Evolutionary conservation across 2,888 invertebrate genomes (phyloP), one percentile per base, ranked within the genome.

Genomic region (Tanytarsus gracilentus): DNA sequence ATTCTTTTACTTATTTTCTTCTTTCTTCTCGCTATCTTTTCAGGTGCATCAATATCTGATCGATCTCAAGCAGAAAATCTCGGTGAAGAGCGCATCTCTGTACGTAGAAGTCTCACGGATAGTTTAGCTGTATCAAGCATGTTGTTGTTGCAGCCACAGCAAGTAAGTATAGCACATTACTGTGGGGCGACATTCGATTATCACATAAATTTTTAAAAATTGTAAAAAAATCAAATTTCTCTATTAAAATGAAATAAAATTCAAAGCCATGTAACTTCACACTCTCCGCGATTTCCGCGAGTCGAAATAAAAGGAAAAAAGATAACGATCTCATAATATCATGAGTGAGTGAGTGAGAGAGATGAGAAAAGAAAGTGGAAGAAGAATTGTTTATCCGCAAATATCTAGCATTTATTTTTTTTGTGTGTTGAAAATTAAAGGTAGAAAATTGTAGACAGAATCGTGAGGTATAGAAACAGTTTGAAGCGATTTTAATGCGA

Each of bases 71-170:
- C 44, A 33, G 52, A 51, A 30, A 53, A 52, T 50, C 30, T 30
- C 36, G 51, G 30, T 21, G 61, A 52, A 33, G 44, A 52, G 36
- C 29, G 50, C 39, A 39, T 27, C 21, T 18, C 61, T n/a, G 26
- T 23, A 29, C 55, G 59, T 51, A 26, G 61, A 36, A 60, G 55
- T 36, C 51, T 53, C 59, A 39, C 36, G n/a, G 44, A 60, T 51
- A 61, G 62, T 30, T 36, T 59, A 53, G 51, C 44, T 48, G 56
- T 53, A 67, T 67, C 90, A 86, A 90, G 89, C 82, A 91, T 91
- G 90, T 88, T 91, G 81, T 87, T 91, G 76, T 83, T 91, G 81
- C 90, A 90, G 78, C 88, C 90, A 78, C 90, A 89, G 83, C 90
- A 89, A 83, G 90, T 90, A 74, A 80, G 81, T 75, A 51, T 49